These are phyloP conservation scores for Dione vanillae DNA, from an alignment of 2,888 invertebrate species.

Conservation along the genomic window DNA sequence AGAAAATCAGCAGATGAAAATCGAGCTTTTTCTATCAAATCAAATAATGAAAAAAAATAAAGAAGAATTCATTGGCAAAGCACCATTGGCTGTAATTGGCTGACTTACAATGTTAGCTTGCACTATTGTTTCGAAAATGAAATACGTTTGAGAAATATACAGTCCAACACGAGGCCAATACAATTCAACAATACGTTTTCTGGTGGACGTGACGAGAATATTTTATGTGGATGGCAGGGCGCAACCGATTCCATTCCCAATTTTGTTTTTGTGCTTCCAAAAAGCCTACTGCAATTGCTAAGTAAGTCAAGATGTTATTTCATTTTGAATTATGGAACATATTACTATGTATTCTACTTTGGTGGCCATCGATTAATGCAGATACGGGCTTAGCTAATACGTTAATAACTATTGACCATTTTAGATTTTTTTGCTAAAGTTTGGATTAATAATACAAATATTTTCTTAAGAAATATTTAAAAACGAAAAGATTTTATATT, in stretches of 20 bases:
- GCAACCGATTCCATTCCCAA: constrained; percentile 30
- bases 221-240: constrained; percentile 35
- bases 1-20: neutral
- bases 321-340: neutral
- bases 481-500: too few relatives aligned
- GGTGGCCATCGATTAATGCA: constrained; percentile 1
- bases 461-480: too few relatives aligned
- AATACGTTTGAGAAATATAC: constrained; percentile 32
- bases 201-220: constrained; percentile 38
- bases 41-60: neutral
- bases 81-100: constrained; percentile 20
- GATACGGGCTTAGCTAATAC: too few relatives aligned
- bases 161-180: constrained; percentile 22
- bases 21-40: neutral
- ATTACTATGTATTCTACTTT: neutral
- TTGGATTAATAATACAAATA: too few relatives aligned
- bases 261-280: constrained; percentile 10
- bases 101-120: constrained; percentile 29
- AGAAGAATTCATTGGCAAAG: neutral
- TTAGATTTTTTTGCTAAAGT: too few relatives aligned
- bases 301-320: constrained; percentile 11
- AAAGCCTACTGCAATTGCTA: constrained; percentile 8
- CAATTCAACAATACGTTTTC: constrained; percentile 31
- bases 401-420: too few relatives aligned
- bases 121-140: constrained; percentile 35